Base-by-base conservation (phyloP, 1,140 invertebrate genomes). In the Drosophila equinoxialis region DNA sequence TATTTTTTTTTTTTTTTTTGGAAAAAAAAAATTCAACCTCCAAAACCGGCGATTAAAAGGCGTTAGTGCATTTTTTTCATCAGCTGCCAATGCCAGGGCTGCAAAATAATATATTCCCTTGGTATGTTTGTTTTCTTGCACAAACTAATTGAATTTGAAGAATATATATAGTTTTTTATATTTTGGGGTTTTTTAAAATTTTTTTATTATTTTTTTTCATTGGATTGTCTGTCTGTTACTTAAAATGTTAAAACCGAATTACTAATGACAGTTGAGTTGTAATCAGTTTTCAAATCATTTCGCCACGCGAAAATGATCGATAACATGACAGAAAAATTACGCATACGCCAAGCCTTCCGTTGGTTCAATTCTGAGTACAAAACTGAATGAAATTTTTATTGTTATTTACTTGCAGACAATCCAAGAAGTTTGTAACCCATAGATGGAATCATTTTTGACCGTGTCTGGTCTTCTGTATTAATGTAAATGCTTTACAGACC, bases 51-150 rank as follows among this genome's bases (percentile, higher is more conserved):
- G 8, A 51, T 23, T 51, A 51, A 51, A 51, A 51, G 45, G 45
- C 45, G 45, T 51, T 51, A 51, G 45, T 51, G 45, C 45, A 51
- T 51, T 51, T 51, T 48, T 23, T 10, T 3, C 45, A 51, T 51
- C 45, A 51, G 45, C 45, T 51, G 45, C 20, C 45, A 51, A 10
- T 51, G 37, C 45, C 45, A 51, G 45, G 45, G 45, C 45, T 48
- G 45, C 45, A 48, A 8, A 3, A 20, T 11, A 39, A 39, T 39
- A 20, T 20, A 20, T 48, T 48, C 20, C 45, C 17, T 48, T 48
- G 17, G 45, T 48, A 20, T 10, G 7, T 39, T 10, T 39, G 37
- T 35, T 35, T 35, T 35, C 4, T 35, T 8, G 1, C 10, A 48
- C 3, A 20, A 48, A 48, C 45, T 48, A 10, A 48, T 20, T 17